Percentiles rank a stretch among this genome's conserved stretches.
phyloP scores from a whole-genome alignment of 1,140 invertebrate genomes.

The Polypedilum vanderplanki region DNA sequence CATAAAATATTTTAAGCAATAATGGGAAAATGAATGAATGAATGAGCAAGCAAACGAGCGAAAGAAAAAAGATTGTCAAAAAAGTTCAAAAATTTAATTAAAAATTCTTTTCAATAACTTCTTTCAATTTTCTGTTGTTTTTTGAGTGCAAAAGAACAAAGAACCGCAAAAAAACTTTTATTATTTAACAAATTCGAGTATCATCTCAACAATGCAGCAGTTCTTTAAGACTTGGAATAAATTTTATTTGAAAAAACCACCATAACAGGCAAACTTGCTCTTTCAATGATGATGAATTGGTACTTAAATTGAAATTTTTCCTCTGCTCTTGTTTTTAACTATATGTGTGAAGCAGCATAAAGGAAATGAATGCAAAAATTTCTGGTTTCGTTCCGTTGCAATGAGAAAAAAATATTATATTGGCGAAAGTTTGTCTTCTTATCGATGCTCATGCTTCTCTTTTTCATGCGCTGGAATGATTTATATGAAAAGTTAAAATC shows the following conservation, averaged over 20 bases:
- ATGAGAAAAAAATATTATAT: no score
- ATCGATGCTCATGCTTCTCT: no score
- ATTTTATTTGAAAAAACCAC: slow-evolving; percentile 1
- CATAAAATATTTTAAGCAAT: not conserved
- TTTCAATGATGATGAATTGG: not conserved
- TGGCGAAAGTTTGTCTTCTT: no score
- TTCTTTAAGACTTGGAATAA: not conserved
- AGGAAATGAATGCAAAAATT: no score
- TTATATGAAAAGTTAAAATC: no score
- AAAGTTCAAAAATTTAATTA: slow-evolving; percentile 3
- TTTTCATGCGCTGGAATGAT: no score
- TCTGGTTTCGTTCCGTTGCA: no score
- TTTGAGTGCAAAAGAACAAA: not conserved
- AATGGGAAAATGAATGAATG: no score
- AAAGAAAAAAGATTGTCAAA: not conserved
- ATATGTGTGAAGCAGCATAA: no score
- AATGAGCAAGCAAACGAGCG: no score
- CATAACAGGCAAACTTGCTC: not conserved
- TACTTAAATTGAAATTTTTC: not conserved
- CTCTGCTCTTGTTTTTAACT: no score
- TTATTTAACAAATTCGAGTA: not conserved
- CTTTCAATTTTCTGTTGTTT: not conserved
- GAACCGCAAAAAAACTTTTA: not conserved
- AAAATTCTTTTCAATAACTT: slow-evolving; percentile 22
- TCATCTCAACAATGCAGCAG: not conserved